A percentile compares a stretch with the other conserved stretches of the same genome.
These are phyloP conservation scores for Carcharodon carcharias DNA, from an alignment of 2,797 vertebrate genomes.

Conservation along the genomic window DNA sequence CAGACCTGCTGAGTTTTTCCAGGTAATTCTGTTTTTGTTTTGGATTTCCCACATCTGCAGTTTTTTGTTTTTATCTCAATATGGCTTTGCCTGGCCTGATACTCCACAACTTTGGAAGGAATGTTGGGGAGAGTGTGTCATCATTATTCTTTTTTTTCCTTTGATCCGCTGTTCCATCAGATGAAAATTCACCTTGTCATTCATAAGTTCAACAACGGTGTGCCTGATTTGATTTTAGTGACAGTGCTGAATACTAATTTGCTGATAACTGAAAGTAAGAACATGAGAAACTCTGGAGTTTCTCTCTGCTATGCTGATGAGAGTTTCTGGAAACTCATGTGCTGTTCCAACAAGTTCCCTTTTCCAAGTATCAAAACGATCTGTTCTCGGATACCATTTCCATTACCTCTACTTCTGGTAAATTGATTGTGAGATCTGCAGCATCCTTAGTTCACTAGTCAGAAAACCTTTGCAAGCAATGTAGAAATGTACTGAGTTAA, in stretches of 20 bases:
- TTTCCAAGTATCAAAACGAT: slow-evolving; percentile 28
- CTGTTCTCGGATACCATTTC: neutral
- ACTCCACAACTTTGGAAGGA: neutral
- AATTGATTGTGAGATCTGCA: neutral
- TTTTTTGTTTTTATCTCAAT: no score
- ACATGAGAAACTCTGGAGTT: neutral
- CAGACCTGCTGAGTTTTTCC: no score
- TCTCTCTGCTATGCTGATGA: neutral
- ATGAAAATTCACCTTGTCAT: neutral
- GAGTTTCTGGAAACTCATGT: neutral
- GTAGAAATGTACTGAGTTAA: neutral
- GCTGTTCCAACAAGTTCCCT: neutral
- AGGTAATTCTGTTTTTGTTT: no score
- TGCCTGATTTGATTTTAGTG: neutral
- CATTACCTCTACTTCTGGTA: neutral
- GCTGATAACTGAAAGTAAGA: neutral
- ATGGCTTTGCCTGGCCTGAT: neutral
- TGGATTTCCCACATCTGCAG: no score
- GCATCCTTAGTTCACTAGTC: neutral
- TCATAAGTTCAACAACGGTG: neutral
- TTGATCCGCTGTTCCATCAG: neutral
- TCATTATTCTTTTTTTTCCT: neutral
- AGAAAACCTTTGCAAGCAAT: neutral
- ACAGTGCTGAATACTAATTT: neutral
- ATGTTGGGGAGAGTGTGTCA: neutral